These are phyloP conservation scores for Cherax destructor DNA, from an alignment of 1,140 invertebrate species.

Conservation along the genomic window DNA sequence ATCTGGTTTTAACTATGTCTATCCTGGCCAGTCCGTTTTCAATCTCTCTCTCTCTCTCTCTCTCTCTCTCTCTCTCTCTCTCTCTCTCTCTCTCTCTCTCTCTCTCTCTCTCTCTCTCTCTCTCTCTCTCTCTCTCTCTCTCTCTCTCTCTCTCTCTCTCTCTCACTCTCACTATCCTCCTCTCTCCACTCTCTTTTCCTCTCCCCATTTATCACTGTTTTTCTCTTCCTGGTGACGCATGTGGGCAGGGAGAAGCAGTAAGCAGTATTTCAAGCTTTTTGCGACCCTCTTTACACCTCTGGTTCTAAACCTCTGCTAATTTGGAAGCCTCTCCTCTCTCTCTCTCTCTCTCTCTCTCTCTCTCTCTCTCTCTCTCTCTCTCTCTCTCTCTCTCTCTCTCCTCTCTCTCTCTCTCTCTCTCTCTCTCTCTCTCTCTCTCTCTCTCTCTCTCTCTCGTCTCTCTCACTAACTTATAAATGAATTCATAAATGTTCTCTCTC, in stretches of 20 bases:
- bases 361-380: not conserved
- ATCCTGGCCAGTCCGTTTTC: too few relatives aligned
- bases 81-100: not conserved
- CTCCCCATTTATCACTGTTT: not conserved
- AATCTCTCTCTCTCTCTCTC: too few relatives aligned
- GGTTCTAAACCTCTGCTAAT: not conserved
- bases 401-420: too few relatives aligned
- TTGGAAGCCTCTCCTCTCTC: not conserved
- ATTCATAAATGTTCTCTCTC: too few relatives aligned
- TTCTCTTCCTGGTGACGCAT: not conserved
- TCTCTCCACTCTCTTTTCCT: not conserved
- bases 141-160: slow-evolving; percentile 1
- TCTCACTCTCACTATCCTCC: not conserved
- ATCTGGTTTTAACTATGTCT: too few relatives aligned
- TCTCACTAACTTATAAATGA: too few relatives aligned
- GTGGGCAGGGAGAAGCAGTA: not conserved
- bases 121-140: not conserved
- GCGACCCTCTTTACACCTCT: not conserved
- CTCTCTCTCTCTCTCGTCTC: too few relatives aligned
- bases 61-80: not conserved
- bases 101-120: not conserved
- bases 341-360: not conserved
- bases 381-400: too few relatives aligned
- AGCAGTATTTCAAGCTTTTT: not conserved
- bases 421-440: too few relatives aligned